phyloP scores from a whole-genome alignment of 2,797 vertebrate species.

The Coregonus ussuriensis region DNA sequence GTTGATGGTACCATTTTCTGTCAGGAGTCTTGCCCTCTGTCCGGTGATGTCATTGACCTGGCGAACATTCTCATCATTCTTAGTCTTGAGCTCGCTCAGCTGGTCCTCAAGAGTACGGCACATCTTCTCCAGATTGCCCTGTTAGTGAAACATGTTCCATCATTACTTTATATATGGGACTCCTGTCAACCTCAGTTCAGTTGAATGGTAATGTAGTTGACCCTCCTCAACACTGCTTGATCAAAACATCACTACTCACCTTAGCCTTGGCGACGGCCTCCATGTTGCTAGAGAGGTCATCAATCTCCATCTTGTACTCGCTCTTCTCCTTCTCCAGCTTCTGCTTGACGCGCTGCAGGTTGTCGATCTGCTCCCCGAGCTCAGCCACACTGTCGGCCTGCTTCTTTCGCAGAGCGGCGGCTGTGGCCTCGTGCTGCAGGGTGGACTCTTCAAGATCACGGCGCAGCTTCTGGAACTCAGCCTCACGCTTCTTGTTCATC shows the following conservation, averaged over 20 bases:
- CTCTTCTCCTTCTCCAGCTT: slow-evolving; percentile 3
- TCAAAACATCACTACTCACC: neutral
- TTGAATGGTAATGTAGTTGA: neutral
- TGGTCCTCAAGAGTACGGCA: neutral
- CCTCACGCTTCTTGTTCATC: slow-evolving; percentile 2
- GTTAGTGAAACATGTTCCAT: neutral
- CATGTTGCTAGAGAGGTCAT: neutral
- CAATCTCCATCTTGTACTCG: neutral
- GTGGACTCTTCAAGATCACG: neutral
- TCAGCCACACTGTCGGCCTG: too few relatives aligned
- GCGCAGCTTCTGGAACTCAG: neutral
- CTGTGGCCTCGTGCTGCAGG: neutral
- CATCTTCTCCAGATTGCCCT: slow-evolving; percentile 3
- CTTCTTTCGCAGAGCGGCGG: too few relatives aligned
- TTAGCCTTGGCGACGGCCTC: neutral
- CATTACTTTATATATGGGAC: neutral
- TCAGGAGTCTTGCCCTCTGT: neutral
- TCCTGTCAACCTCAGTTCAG: neutral
- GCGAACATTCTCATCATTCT: slow-evolving; percentile 1
- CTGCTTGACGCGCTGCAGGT: neutral
- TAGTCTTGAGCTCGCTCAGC: neutral
- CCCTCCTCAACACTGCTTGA: neutral
- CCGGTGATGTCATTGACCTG: neutral
- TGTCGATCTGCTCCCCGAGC: neutral
- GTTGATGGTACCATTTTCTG: neutral